phyloP scores from a whole-genome alignment of 2,888 invertebrate species.

The Monoplex corrugatus region DNA sequence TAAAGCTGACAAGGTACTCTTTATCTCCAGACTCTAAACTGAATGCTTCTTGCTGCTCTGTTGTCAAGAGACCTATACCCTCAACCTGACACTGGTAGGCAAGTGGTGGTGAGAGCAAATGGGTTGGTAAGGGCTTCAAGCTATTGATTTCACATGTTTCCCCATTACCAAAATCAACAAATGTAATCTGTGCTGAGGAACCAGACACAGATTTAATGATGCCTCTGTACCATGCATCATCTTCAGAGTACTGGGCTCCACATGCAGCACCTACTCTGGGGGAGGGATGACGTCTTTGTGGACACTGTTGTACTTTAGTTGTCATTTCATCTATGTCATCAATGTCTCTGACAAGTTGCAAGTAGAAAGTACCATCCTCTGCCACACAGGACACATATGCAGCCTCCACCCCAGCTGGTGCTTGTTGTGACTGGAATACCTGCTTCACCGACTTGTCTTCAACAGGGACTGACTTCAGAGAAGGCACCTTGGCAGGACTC shows the following conservation, averaged over 20 bases:
- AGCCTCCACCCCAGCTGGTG: slow-evolving; percentile 28
- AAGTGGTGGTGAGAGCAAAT: slow-evolving; percentile 70
- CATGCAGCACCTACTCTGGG: slow-evolving; percentile 58
- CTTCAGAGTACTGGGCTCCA: slow-evolving; percentile 67
- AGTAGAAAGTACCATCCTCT: slow-evolving; percentile 58
- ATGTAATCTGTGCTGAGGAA: slow-evolving; percentile 62
- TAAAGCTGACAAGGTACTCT: slow-evolving; percentile 9
- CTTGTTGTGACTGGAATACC: slow-evolving; percentile 23
- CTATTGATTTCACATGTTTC: slow-evolving; percentile 58
- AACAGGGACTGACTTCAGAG: not conserved
- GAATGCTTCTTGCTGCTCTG: slow-evolving; percentile 49
- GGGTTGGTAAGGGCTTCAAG: slow-evolving; percentile 67
- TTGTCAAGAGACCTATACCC: slow-evolving; percentile 58
- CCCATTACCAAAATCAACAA: slow-evolving; percentile 75
- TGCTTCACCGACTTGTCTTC: slow-evolving; percentile 21
- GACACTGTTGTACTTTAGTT: slow-evolving; percentile 40
- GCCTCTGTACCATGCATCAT: slow-evolving; percentile 74
- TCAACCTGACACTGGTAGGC: slow-evolving; percentile 73
- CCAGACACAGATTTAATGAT: slow-evolving; percentile 61
- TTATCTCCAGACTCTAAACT: not conserved
- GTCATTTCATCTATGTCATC: slow-evolving; percentile 48
- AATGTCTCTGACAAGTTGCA: slow-evolving; percentile 57
- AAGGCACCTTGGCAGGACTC: not conserved
- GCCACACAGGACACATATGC: slow-evolving; percentile 60
- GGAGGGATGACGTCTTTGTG: not conserved